These are phyloP conservation scores for Galago senegalensis DNA, from an alignment of 2,797 vertebrate species.

Conservation along the genomic window DNA sequence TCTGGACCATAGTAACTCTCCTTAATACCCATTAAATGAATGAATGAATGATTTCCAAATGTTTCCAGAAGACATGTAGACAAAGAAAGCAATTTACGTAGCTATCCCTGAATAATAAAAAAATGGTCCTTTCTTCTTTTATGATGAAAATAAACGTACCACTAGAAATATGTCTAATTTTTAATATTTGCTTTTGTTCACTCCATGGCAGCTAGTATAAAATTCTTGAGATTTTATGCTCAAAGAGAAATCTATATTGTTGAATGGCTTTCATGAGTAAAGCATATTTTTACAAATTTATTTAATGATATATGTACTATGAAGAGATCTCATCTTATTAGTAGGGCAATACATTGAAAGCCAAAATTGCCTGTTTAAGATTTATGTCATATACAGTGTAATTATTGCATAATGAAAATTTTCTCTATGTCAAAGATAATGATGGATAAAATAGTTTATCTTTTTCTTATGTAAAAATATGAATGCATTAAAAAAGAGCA, in stretches of 20 bases:
- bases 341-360: background rate
- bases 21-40: background rate
- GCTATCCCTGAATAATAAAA: background rate
- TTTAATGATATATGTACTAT: background rate
- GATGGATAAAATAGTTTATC: background rate
- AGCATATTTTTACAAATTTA: constrained; percentile 1
- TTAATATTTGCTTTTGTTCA: background rate
- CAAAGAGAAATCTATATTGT: background rate
- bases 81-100: background rate
- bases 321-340: background rate
- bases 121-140: background rate
- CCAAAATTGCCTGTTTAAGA: background rate
- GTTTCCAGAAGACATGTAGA: background rate
- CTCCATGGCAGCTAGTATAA: background rate
- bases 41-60: background rate
- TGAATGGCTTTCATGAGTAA: background rate
- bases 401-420: background rate
- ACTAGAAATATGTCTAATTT: background rate
- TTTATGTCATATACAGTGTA: background rate
- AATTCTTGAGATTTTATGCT: background rate
- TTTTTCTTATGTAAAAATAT: background rate
- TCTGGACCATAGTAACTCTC: background rate
- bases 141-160: background rate
- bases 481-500: background rate
- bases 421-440: background rate